Evolutionary conservation across 2,113 vertebrate genomes (phyloP), one percentile per base, ranked within the genome.

Genomic region (Triplophysa rosa): DNA sequence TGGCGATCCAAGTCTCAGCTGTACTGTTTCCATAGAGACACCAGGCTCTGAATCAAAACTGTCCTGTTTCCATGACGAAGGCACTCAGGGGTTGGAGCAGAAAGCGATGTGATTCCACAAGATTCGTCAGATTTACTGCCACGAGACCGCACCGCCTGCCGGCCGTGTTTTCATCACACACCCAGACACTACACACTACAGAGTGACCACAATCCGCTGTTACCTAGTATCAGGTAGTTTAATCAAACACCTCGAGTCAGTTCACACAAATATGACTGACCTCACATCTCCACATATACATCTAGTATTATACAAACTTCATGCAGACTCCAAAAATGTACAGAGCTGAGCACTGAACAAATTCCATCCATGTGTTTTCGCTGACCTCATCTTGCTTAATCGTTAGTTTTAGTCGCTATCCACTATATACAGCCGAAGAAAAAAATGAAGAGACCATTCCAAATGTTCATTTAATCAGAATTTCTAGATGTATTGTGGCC

Each of bases 11-110:
- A 75, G 84, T 86, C 90, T 83, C 84, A 88, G 88, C 88, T 88
- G 87, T 88, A 84, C 80, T 29, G 90, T 92, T 85, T 66, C 91
- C 85, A 91, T 90, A 88, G 91, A 88, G 89, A 92, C 88, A 75
- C 13, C 83, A 67, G 73, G 86, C 84, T 87, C 66, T 21, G 33
- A 78, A 81, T 82, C 88, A 89, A 87, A 73, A 65, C 24, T 29
- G 80, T 81, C 85, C 85, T 13, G 77, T 88, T 84, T 86, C 84
- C 80, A 84, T 86, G 82, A 88, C 72, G 69, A 87, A 76, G 65
- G 72, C 33, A 58, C 78, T 71, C 54, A 65, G 83, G 78, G 42
- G 65, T 88, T 78, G 78, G 86, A 82, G 85, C 78, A 23, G 47
- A 77, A 19, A 29, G 23, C 14, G 11, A 16, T 63, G 12, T 16